Evolutionary conservation across 2,797 vertebrate species (phyloP), one percentile per base, ranked within the genome.

Genomic region (Tapera naevia): DNA sequence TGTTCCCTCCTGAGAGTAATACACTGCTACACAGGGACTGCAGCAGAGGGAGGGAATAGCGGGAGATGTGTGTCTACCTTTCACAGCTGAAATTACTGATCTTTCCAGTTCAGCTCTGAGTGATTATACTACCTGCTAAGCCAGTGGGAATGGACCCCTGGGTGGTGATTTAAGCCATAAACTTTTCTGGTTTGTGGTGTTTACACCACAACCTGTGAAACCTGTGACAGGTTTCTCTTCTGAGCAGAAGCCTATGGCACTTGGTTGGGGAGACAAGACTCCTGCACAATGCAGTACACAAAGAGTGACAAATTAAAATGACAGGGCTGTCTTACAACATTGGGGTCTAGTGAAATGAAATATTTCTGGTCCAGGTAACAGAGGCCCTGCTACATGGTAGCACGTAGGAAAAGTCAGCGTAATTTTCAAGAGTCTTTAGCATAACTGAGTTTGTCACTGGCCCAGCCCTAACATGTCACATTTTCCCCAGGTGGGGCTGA

Each of bases 261-360:
- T 97, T 60, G 65, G 97, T 94, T 97, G 96, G 96, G 95, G 94
- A 97, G 95, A 98, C 22, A n/a, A 97, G 95, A 78, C 93, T 97
- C 95, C 93, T 18, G 46, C 66, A 56, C 9, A 21, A 96, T 94
- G 94, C 94, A 93, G 91, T 61, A 96, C 75, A 97, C 95, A 97
- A 95, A 95, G 93, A 98, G 97, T 98, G 98, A 98, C 98, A 98
- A 98, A 98, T 98, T 98, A 98, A 98, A 98, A 97, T 98, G 98
- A 98, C 98, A 98, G 96, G 94, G 93, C 97, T 98, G 98, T 98
- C 98, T 97, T 96, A 96, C 65, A 61, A 96, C 96, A 98, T 98
- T 97, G 97, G 95, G 96, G 97, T 97, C 96, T 95, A 96, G 95
- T 94, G 95, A 97, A 97, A 97, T 97, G 91, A 98, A 98, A 96